These are phyloP conservation scores for Polydrusus pterygomalis DNA, from an alignment of 2,888 invertebrate species.

Conservation along the genomic window DNA sequence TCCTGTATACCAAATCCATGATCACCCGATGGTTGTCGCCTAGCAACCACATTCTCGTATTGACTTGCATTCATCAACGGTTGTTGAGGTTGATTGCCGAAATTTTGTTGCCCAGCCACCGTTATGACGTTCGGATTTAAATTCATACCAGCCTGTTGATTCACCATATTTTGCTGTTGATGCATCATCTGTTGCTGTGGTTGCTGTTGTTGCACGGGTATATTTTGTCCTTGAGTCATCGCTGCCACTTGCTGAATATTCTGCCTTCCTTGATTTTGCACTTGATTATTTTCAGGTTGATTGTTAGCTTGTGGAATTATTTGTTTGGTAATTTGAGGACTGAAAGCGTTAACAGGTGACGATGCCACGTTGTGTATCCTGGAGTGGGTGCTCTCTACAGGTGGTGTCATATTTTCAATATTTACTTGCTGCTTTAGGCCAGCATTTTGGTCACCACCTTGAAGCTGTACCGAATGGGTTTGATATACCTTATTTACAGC, in stretches of 20 bases:
- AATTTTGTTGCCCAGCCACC: too few relatives aligned
- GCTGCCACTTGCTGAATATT: not conserved
- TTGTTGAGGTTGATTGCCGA: too few relatives aligned
- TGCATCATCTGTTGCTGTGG: not conserved
- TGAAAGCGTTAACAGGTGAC: not conserved
- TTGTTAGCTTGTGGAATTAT: not conserved
- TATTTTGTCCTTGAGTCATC: not conserved
- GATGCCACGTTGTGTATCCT: not conserved
- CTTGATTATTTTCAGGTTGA: not conserved
- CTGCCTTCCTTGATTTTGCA: not conserved
- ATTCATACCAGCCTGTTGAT: conserved; percentile 1
- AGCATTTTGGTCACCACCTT: not conserved
- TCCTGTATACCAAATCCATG: not conserved
- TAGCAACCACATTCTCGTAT: not conserved
- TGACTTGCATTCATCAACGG: too few relatives aligned
- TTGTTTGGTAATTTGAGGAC: not conserved
- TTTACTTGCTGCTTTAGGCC: not conserved
- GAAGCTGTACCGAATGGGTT: not conserved
- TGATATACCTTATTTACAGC: not conserved
- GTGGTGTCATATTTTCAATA: not conserved
- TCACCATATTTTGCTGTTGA: conserved; percentile 24
- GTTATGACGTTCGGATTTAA: not conserved
- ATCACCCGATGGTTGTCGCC: not conserved
- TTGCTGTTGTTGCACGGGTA: not conserved
- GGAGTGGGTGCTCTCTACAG: not conserved